Evolutionary conservation across 2,888 invertebrate genomes (phyloP), one percentile per base, ranked within the genome.

Genomic region (Diabrotica balteata): DNA sequence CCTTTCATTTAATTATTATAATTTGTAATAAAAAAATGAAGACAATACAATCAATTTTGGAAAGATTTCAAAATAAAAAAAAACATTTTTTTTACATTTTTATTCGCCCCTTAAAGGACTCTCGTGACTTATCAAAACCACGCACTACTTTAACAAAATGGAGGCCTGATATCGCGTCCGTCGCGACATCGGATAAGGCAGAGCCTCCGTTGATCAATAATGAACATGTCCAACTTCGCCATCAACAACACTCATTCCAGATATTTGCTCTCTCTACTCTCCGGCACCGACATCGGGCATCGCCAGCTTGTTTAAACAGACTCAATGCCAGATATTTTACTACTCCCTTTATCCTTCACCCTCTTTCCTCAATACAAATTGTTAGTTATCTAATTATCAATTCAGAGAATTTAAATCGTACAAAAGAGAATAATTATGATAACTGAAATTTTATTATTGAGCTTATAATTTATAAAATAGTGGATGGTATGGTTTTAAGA

Each of bases 161-260:
- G 74, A 70, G 77, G 83, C 80, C 81, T 77, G 67, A 67, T 75
- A 70, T 75, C 74, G 81, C 80, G 79, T 78, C 77, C 82, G 82
- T 82, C 82, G 82, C 82, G 82, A 80, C 81, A 80, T 74, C 78
- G 80, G 77, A 80, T 81, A 82, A 82, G 83, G 82, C 80, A 80
- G 73, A 79, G 77, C 78, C 75, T 74, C 74, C 78, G 75, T 80
- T 82, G 81, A 84, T 84, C 83, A 83, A 84, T 84, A 84, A 83
- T 82, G 82, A 82, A 83, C 81, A 82, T 79, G 80, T 78, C 79
- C 77, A 78, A 81, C 79, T 80, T 80, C 78, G 78, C 78, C 79
- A 78, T 79, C 77, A 76, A 75, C 77, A 77, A 71, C 75, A 76
- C 72, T 77, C 77, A 72, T 73, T 76, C 73, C 74, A 76, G 75